Evolutionary conservation across 1,140 invertebrate species (phyloP), one percentile per base, ranked within the genome.

Genomic region (Galleria mellonella): DNA sequence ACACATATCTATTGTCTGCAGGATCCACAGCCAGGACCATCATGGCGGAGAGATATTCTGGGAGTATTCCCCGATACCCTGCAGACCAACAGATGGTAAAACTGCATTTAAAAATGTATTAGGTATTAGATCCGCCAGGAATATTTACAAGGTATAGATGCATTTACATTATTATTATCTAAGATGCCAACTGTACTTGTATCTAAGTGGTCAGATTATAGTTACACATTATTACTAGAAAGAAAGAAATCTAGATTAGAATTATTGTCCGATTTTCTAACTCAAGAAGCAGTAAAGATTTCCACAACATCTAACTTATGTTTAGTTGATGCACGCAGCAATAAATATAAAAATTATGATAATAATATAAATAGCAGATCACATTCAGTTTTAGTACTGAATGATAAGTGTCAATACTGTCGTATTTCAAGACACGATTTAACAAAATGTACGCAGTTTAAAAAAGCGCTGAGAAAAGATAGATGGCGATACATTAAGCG

Each of bases 171-270:
- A 2, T 37, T 55, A 3, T 0, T 55, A 17, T 49, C 47, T 0
- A 51, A 51, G 27, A 9, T 57, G 7, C 48, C 45, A 4, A 33
- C 54, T 7, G 27, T 51, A n/a, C 29, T 57, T 0, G 2, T 52
- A 5, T 57, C 54, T 13, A 49, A 52, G 13, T 57, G 54, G 54
- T 31, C 45, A 10, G 49, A 57, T 10, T 57, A 57, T 30, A 48
- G 45, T 35, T 51, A 31, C 27, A 9, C 29, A 9, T 28, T 37
- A 1, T 46, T 46, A 7, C 23, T 23, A 1, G 17, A 13, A 9
- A 30, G 29, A 27, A 14, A 6, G 0, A 35, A 47, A 12, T 35
- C 45, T 14, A 15, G 31, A n/a, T 13, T 47, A n/a, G 32, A 23
- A 4, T 33, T 41, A 12, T 35, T 46, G 37, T 33, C 38, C 12